These are phyloP conservation scores for Sylvia borin DNA, from an alignment of 2,797 vertebrate species.

Conservation along the genomic window DNA sequence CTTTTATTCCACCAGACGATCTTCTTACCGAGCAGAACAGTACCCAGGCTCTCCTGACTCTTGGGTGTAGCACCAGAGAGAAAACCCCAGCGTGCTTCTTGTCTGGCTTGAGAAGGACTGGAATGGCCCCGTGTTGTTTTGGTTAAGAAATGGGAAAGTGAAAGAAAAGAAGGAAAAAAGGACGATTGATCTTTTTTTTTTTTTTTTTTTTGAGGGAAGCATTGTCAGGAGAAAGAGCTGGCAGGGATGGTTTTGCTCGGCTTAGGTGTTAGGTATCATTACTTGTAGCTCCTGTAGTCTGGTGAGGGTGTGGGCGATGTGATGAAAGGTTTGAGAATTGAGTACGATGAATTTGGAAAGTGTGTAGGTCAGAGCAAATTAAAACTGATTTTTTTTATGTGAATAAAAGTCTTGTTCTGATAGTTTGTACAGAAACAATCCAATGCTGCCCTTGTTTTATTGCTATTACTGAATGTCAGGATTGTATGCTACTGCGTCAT, in stretches of 20 bases:
- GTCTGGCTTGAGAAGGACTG: slow-evolving; percentile 66
- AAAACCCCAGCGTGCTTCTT: slow-evolving; percentile 39
- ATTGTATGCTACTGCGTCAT: slow-evolving; percentile 91
- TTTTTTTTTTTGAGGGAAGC: slow-evolving; percentile 71
- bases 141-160: slow-evolving; percentile 84
- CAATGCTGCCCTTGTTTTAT: slow-evolving; percentile 89
- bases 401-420: slow-evolving; percentile 88
- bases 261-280: slow-evolving; percentile 87
- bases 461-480: slow-evolving; percentile 90
- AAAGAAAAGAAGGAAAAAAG: slow-evolving; percentile 86
- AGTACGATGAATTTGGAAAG: slow-evolving; percentile 79
- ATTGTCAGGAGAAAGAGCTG: slow-evolving; percentile 74
- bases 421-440: slow-evolving; percentile 94
- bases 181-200: slow-evolving; percentile 60
- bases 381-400: slow-evolving; percentile 81
- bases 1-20: slow-evolving; percentile 94
- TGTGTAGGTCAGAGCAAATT: slow-evolving; percentile 90
- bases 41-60: slow-evolving; percentile 98
- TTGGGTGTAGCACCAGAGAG: slow-evolving; percentile 87
- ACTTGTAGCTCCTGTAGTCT: slow-evolving; percentile 86
- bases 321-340: slow-evolving; percentile 85
- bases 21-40: slow-evolving; percentile 93
- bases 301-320: slow-evolving; percentile 88
- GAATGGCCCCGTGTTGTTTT: slow-evolving; percentile 60
- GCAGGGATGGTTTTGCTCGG: slow-evolving; percentile 77